Evolutionary conservation across 2,888 invertebrate genomes (phyloP).

Genomic region (Sthenelais limicola): DNA sequence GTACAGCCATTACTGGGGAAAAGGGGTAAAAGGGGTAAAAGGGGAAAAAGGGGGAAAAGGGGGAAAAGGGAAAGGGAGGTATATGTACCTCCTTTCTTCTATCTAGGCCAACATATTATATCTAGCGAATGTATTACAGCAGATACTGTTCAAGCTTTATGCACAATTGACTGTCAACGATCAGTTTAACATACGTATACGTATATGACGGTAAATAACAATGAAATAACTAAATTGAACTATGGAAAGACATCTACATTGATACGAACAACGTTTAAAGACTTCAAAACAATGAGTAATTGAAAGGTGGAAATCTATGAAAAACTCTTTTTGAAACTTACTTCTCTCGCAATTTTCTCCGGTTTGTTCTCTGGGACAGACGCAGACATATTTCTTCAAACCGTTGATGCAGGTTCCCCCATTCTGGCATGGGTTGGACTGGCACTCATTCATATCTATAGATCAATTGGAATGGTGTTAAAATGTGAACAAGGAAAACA

Average conservation of each 20-base stretch:
- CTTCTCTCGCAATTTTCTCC: conserved; percentile 45
- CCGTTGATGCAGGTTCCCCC: conserved; percentile 46
- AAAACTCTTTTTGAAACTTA: conserved; percentile 36
- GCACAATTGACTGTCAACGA: no score
- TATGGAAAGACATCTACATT: no score
- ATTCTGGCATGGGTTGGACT: conserved; percentile 40
- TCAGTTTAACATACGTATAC: no score
- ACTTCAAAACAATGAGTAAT: no score
- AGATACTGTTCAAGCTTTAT: no score
- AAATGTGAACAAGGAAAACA: not conserved
- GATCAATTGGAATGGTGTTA: not conserved
- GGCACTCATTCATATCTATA: conserved; percentile 30
- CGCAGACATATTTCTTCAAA: conserved; percentile 41
- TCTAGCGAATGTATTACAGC: no score
- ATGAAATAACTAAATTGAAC: no score
- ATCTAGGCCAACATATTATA: not conserved
- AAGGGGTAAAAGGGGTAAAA: not conserved
- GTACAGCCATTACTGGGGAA: no score
- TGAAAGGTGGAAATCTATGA: no score
- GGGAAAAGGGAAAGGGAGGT: not conserved
- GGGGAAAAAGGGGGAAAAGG: not conserved
- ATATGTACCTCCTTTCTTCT: not conserved
- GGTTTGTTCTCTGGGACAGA: conserved; percentile 37
- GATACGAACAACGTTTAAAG: no score
- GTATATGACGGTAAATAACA: no score